These are phyloP conservation scores for Didymodactylos carnosus DNA, from an alignment of 2,888 invertebrate species.

Conservation along the genomic window DNA sequence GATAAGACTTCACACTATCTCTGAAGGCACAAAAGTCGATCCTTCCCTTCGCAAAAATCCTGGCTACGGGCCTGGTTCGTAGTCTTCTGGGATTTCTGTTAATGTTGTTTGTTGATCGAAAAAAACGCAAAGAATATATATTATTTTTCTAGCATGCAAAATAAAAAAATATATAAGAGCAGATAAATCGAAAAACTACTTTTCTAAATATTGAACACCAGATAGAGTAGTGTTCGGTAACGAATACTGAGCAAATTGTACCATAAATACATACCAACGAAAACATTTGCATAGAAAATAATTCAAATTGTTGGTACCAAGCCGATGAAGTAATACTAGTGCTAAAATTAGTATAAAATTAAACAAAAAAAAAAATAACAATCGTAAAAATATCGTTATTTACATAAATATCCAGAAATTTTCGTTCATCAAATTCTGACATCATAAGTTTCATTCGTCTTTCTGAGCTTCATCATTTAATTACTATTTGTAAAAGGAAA, in stretches of 20 bases:
- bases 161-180: no score
- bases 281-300: background rate
- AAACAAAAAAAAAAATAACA: background rate
- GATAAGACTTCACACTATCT: no score
- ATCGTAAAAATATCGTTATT: background rate
- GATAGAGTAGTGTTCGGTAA: no score
- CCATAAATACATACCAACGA: background rate
- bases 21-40: no score
- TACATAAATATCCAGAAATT: background rate
- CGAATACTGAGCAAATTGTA: no score
- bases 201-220: no score
- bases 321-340: background rate
- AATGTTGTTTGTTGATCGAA: slow-evolving; percentile 6
- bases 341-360: background rate
- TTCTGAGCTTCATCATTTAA: background rate
- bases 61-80: no score
- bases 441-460: background rate
- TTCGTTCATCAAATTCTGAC: background rate
- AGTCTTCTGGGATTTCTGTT: slow-evolving; percentile 10
- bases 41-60: no score
- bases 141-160: no score
- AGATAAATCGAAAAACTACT: no score
- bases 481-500: no score
- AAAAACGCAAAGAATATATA: background rate
- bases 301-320: background rate